Evolutionary conservation across 2,797 vertebrate genomes (phyloP).

Genomic region (Dicrostonyx torquatus): DNA sequence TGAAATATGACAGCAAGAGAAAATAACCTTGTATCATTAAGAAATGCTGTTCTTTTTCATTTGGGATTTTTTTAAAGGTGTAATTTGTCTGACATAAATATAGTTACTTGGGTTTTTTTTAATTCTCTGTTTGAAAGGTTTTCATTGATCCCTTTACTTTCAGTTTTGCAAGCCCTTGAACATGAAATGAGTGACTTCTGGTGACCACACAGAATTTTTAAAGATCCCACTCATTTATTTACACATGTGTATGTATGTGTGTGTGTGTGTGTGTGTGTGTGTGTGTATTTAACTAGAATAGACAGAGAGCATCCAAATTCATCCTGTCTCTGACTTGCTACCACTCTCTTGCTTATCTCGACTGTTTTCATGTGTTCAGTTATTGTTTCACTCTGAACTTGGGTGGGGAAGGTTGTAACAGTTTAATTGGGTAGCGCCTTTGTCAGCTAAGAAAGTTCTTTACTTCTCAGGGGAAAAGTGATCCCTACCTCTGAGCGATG

Average conservation of each 20-base stretch:
- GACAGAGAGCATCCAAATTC: background rate
- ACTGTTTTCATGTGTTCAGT: background rate
- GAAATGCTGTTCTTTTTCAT: background rate
- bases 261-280: background rate
- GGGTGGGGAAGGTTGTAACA: background rate
- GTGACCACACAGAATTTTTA: background rate
- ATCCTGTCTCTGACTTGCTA: background rate
- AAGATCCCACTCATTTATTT: background rate
- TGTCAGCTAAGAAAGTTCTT: background rate
- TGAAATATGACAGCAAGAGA: background rate
- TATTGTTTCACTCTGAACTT: background rate
- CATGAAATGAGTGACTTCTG: background rate
- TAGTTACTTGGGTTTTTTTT: background rate
- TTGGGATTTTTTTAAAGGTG: background rate
- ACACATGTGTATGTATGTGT: background rate
- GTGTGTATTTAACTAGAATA: background rate
- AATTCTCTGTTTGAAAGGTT: background rate
- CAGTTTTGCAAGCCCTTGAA: background rate
- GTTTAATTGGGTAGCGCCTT: background rate
- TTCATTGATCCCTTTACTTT: background rate
- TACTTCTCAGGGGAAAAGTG: background rate
- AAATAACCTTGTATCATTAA: background rate
- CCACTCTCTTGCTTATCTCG: background rate
- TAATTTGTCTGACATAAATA: background rate
- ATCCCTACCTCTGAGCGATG: background rate